Base-by-base conservation (phyloP, 2,888 invertebrate species). In the Ethmia dodecea region DNA sequence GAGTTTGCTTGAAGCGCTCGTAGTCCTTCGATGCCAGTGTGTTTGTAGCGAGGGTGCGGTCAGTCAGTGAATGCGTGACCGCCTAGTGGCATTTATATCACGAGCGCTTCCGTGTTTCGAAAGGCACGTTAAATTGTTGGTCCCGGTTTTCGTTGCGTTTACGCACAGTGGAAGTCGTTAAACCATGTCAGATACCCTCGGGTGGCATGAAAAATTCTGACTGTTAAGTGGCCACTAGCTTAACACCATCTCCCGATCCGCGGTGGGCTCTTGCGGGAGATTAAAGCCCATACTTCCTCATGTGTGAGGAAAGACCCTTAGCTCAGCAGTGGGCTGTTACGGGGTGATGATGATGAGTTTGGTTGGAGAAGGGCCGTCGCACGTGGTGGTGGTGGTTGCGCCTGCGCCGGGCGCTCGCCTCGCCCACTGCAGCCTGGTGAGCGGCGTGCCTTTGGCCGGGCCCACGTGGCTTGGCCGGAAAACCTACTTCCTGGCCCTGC, bases 371-470 rank as follows among this genome's bases (percentile, higher is more conserved):
- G 63, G 57, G 4, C 54, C 65, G 15, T 38, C 44, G 42, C 75
- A 70, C 62, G 45, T 40, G 13, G 75, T 70, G 55, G 45, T 92
- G 41, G 87, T 91, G 62, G 61, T 93, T 35, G 89, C 91, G 0
- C 91, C 92, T 3, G 73, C 78, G 24, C 55, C 63, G 37, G 89
- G 88, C 38, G 88, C 47, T 45, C 68, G 67, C 45, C 81, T 90
- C 40, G 71, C 74, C 3, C 71, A 41, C 45, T 12, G 60, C 78
- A 91, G 40, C 92, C 90, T 65, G 91, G 90, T 62, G 88, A 90
- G 50, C 87, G 31, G 73, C 86, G 13, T 60, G 58, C 52, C 37
- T 42, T 52, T 88, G 91, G 67, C 57, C 39, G 43, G 30, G 59
- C 58, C 45, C 56, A 56, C 40, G 43, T 29, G 15, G 15, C 30